These are phyloP conservation scores for Entomobrya proxima DNA, from an alignment of 2,888 invertebrate genomes.

Conservation along the genomic window DNA sequence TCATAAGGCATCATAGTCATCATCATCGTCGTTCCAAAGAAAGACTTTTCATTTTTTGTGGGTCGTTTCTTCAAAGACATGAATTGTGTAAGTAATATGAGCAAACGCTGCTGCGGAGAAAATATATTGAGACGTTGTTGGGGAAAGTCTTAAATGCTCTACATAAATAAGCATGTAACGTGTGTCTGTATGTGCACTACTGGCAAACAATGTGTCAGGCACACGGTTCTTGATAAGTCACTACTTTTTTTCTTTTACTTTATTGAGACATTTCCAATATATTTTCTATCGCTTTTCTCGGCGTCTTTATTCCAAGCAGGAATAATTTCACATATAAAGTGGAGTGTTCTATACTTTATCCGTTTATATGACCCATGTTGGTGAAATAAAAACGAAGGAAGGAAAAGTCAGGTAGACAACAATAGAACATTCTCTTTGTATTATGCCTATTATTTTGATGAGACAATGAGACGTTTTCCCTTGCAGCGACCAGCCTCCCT, in stretches of 20 bases:
- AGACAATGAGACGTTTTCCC: neutral
- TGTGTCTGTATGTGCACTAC: too few species aligned
- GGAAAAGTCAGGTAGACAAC: neutral
- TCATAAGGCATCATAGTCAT: constrained; percentile 6
- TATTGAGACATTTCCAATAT: constrained; percentile 75
- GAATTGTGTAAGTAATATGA: too few species aligned
- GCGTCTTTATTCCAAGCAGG: too few species aligned
- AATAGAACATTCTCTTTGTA: neutral
- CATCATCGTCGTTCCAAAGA: neutral
- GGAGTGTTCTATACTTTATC: neutral
- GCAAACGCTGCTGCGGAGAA: too few species aligned
- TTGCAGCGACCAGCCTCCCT: neutral
- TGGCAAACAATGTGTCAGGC: neutral
- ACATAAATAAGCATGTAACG: too few species aligned
- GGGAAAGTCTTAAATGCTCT: too few species aligned
- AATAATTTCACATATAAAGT: too few species aligned
- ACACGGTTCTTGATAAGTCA: constrained; percentile 64
- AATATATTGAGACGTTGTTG: too few species aligned
- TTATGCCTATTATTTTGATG: constrained; percentile 19
- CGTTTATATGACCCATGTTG: neutral
- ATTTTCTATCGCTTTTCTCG: constrained; percentile 53
- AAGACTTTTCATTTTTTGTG: constrained; percentile 54
- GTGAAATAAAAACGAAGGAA: neutral
- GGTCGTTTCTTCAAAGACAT: constrained; percentile 9
- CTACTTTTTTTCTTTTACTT: constrained; percentile 12